These are phyloP conservation scores for Lacanobia wlatinum DNA, from an alignment of 2,888 invertebrate species.

Conservation along the genomic window DNA sequence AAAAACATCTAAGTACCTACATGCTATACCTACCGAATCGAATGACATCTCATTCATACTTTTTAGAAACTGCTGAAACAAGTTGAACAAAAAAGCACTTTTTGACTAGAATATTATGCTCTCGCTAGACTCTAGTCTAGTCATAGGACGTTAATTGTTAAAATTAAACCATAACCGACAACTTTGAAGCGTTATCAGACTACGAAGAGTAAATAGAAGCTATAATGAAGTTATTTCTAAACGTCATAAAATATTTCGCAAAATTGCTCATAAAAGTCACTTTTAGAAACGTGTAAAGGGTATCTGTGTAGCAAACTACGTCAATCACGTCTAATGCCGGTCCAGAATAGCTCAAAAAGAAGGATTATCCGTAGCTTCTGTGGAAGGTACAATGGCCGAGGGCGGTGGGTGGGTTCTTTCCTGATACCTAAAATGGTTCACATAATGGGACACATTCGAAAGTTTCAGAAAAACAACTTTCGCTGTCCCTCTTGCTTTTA, in stretches of 20 bases:
- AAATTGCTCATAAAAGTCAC: constrained; percentile 70
- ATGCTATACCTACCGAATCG: too few relatives aligned
- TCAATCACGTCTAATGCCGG: constrained; percentile 65
- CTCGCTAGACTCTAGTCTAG: background rate
- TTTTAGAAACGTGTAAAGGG: constrained; percentile 72
- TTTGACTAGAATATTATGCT: too few relatives aligned
- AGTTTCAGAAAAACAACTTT: too few relatives aligned
- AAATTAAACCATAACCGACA: constrained; percentile 5
- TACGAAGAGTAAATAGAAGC: constrained; percentile 52
- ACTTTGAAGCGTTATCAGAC: constrained; percentile 29
- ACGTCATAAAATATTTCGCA: constrained; percentile 71
- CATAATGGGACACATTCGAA: background rate
- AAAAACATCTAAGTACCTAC: too few relatives aligned
- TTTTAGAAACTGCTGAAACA: too few relatives aligned
- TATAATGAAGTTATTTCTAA: constrained; percentile 69
- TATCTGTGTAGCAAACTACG: constrained; percentile 72
- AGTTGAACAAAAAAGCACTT: too few relatives aligned
- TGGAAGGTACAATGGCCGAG: background rate
- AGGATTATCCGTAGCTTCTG: constrained; percentile 24
- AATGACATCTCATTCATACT: too few relatives aligned
- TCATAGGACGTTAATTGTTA: background rate
- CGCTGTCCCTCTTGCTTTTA: background rate
- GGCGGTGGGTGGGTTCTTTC: too few relatives aligned
- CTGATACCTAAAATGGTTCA: background rate
- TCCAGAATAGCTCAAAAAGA: constrained; percentile 54